phyloP scores from a whole-genome alignment of 2,797 vertebrate genomes.

The Dendrocincla tyrannina region DNA sequence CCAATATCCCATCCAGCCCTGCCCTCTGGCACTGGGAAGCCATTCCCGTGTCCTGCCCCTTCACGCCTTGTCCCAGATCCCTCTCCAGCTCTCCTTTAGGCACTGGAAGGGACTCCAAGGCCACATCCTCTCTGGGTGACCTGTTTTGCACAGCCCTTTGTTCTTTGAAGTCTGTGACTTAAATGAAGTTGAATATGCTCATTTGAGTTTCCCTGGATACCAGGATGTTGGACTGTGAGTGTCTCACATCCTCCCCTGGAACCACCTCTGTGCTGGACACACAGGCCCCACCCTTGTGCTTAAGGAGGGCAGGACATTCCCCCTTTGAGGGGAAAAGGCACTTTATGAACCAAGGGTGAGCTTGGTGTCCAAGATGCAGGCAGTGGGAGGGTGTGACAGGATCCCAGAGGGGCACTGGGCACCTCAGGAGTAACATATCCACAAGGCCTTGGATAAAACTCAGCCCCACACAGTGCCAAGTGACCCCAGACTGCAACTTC shows the following conservation, averaged over 20 bases:
- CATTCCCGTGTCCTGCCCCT: background rate
- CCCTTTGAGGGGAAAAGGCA: background rate
- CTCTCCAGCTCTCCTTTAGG: background rate
- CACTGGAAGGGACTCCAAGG: background rate
- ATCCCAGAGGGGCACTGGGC: background rate
- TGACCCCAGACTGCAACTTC: background rate
- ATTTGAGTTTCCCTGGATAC: background rate
- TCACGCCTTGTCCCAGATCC: background rate
- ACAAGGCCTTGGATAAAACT: accelerated
- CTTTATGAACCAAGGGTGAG: accelerated
- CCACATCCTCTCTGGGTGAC: background rate
- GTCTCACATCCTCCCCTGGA: background rate
- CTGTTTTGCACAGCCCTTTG: background rate
- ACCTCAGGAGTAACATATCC: background rate
- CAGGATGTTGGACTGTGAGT: background rate
- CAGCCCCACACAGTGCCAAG: accelerated
- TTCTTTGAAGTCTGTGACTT: background rate
- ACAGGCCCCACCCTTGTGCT: background rate
- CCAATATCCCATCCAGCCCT: background rate
- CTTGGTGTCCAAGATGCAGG: accelerated
- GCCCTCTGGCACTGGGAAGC: background rate
- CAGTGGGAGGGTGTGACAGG: accelerated
- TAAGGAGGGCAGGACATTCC: background rate
- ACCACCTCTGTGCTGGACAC: background rate
- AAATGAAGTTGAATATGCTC: background rate